Evolutionary conservation across 2,888 invertebrate species (phyloP).

Genomic region (Flexamia atlantica): DNA sequence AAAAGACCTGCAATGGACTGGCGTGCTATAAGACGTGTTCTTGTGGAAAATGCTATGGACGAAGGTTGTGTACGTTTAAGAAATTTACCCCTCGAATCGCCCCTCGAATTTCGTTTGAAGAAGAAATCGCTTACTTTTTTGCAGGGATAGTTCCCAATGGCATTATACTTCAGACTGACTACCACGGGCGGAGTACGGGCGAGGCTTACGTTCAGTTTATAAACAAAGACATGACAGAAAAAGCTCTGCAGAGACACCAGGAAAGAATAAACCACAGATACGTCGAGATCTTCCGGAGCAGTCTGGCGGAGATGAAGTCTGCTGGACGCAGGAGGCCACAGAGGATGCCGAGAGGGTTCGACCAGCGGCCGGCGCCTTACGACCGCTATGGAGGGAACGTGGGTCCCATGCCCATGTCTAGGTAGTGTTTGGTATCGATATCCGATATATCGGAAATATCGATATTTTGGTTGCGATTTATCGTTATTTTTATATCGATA

Average conservation of each 20-base stretch:
- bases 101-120: too few species aligned
- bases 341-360: slow-evolving; percentile 72
- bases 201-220: slow-evolving; percentile 99
- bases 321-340: slow-evolving; percentile 72
- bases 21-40: too few species aligned
- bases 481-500: too few species aligned
- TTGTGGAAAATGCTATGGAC: too few species aligned
- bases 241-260: slow-evolving; percentile 99
- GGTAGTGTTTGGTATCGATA: too few species aligned
- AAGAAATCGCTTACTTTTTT: too few species aligned
- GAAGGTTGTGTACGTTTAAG: too few species aligned
- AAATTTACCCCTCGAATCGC: too few species aligned
- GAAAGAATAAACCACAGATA: slow-evolving; percentile 99
- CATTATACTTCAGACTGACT: slow-evolving; percentile 98
- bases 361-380: slow-evolving; percentile 80
- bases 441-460: too few species aligned
- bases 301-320: slow-evolving; percentile 90
- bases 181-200: slow-evolving; percentile 98
- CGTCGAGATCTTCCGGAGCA: slow-evolving; percentile 98
- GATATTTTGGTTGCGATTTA: too few species aligned
- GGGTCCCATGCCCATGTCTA: too few species aligned
- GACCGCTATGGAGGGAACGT: slow-evolving; percentile 75
- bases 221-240: slow-evolving; percentile 97
- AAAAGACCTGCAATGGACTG: too few species aligned
- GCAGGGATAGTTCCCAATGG: slow-evolving; percentile 98